These are phyloP conservation scores for Chelonoidis abingdonii DNA, from an alignment of 2,113 vertebrate species.

Conservation along the genomic window DNA sequence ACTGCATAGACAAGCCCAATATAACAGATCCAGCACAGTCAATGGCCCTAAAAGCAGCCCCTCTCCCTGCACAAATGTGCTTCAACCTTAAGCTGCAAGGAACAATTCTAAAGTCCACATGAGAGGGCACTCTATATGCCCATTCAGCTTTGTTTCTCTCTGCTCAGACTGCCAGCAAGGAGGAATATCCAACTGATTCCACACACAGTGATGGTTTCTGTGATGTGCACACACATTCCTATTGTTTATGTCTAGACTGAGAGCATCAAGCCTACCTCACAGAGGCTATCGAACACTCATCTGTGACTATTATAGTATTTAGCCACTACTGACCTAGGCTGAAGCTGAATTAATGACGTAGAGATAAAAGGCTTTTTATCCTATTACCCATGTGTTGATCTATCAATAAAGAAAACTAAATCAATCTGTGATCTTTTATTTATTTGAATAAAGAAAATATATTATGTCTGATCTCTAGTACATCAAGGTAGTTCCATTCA, in stretches of 20 bases:
- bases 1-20: too few relatives aligned
- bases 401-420: background rate
- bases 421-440: fast-evolving
- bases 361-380: background rate
- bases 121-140: background rate
- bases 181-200: background rate
- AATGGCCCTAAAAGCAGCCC: background rate
- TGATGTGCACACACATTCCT: background rate
- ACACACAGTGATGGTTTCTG: background rate
- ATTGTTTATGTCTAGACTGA: background rate
- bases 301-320: background rate
- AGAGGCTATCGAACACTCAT: background rate
- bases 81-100: background rate
- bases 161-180: background rate
- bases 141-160: fast-evolving
- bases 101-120: fast-evolving
- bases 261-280: fast-evolving
- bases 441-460: background rate
- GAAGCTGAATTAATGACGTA: background rate
- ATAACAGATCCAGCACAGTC: background rate
- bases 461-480: background rate
- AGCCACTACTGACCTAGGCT: background rate
- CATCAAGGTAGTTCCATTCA: background rate
- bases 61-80: fast-evolving
- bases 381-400: background rate